Percentiles rank a stretch among this genome's conserved stretches.
Conservation (phyloP, 2,797 vertebrate species). For the Centroberyx gerrardi region DNA sequence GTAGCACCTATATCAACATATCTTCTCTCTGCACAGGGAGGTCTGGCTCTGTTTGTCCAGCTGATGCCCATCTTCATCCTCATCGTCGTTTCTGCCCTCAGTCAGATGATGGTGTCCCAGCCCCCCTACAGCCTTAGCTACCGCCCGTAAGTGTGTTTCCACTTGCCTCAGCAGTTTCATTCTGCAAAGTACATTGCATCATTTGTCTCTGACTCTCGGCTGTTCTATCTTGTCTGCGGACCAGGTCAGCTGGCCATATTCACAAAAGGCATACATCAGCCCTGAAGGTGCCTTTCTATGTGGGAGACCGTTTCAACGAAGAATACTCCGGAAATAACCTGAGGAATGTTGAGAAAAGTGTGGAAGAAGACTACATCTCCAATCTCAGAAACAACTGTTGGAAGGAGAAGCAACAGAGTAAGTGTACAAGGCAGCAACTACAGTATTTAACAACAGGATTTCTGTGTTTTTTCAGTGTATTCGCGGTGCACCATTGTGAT, state of each 20-base stretch:
- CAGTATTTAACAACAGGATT: neutral
- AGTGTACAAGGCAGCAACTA: slow-evolving; percentile 71
- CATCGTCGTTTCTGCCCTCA: slow-evolving; percentile 97
- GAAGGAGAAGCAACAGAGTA: slow-evolving; percentile 99
- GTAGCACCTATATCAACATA: neutral
- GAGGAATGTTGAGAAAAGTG: slow-evolving; percentile 92
- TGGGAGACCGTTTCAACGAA: slow-evolving; percentile 91
- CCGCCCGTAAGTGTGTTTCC: slow-evolving; percentile 89
- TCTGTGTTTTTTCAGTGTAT: neutral
- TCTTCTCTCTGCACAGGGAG: slow-evolving; percentile 85
- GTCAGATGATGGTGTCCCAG: slow-evolving; percentile 98
- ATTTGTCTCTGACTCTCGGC: slow-evolving; percentile 6
- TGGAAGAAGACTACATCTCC: slow-evolving; percentile 97
- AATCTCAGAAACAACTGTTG: slow-evolving; percentile 99
- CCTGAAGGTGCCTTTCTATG: slow-evolving; percentile 94
- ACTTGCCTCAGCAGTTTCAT: neutral
- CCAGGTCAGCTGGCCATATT: slow-evolving; percentile 93
- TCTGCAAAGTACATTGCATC: neutral
- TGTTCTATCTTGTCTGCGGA: neutral
- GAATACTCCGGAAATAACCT: slow-evolving; percentile 92
- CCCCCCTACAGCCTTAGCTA: slow-evolving; percentile 98
- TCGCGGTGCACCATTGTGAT: too few relatives aligned
- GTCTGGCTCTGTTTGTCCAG: slow-evolving; percentile 96
- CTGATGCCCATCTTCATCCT: slow-evolving; percentile 99
- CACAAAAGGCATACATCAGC: slow-evolving; percentile 91